These are phyloP conservation scores for Heliconius melpomene DNA, from an alignment of 1,140 invertebrate species.

Conservation along the genomic window DNA sequence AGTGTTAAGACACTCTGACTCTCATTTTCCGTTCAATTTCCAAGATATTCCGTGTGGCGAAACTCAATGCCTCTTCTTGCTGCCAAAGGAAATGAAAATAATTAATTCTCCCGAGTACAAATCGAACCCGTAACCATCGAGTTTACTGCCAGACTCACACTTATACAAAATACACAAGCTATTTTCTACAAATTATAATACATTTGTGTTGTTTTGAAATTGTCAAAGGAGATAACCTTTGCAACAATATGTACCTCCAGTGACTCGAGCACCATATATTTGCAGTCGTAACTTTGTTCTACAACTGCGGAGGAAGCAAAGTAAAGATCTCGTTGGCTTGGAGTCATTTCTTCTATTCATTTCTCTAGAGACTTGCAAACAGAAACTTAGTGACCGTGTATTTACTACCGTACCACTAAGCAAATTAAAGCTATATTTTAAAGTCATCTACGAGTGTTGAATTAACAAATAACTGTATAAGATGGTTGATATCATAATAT, in stretches of 20 bases:
- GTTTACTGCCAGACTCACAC: too few relatives aligned
- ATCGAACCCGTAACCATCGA: too few relatives aligned
- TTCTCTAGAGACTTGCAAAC: constrained; percentile 4
- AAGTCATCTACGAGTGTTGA: too few relatives aligned
- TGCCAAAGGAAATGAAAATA: too few relatives aligned
- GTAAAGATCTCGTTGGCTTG: neutral
- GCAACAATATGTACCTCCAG: neutral
- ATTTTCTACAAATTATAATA: neutral
- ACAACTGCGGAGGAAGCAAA: neutral
- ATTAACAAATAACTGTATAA: too few relatives aligned
- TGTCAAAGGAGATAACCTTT: neutral
- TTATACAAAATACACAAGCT: neutral
- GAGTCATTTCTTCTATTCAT: constrained; percentile 5
- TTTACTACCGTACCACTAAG: neutral
- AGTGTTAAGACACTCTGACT: too few relatives aligned
- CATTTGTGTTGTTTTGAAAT: neutral
- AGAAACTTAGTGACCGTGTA: neutral
- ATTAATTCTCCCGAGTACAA: too few relatives aligned
- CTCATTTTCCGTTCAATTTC: too few relatives aligned
- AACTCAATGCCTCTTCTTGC: too few relatives aligned
- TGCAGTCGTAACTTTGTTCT: constrained; percentile 6
- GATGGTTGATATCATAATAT: too few relatives aligned
- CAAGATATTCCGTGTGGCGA: too few relatives aligned
- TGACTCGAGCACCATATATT: neutral
- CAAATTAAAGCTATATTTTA: neutral